Conservation (phyloP, 2,113 vertebrate genomes). For the Zosterops hypoxanthus region DNA sequence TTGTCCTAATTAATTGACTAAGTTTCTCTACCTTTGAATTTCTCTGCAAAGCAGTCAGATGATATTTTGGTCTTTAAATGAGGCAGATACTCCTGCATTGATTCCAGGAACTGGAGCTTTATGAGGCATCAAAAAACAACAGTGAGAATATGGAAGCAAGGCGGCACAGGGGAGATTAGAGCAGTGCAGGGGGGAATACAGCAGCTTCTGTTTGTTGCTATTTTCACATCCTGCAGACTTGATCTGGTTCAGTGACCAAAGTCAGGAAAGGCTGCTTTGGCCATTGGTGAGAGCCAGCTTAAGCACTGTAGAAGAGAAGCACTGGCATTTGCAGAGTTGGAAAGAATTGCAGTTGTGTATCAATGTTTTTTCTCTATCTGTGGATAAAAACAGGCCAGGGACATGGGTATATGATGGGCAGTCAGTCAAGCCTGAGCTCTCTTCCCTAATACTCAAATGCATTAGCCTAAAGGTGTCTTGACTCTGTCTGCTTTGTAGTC, state of each 20-base stretch:
- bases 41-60: not conserved
- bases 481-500: not conserved
- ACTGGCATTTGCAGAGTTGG: not conserved
- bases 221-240: not conserved
- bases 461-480: not conserved
- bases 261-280: not conserved
- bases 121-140: not conserved
- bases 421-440: not conserved
- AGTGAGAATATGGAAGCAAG: not conserved
- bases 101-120: not conserved
- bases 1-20: not conserved
- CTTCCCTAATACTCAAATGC: not conserved
- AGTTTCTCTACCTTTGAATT: not conserved
- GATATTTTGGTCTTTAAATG: not conserved
- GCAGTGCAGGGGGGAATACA: not conserved
- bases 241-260: not conserved
- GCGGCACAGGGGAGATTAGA: not conserved
- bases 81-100: not conserved
- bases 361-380: not conserved
- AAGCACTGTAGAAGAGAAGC: not conserved
- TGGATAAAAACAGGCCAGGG: not conserved
- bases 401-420: not conserved
- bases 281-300: not conserved
- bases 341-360: not conserved
- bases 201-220: not conserved